Evolutionary conservation across 2,888 invertebrate genomes (phyloP).

Genomic region (Dryomyza anilis): DNA sequence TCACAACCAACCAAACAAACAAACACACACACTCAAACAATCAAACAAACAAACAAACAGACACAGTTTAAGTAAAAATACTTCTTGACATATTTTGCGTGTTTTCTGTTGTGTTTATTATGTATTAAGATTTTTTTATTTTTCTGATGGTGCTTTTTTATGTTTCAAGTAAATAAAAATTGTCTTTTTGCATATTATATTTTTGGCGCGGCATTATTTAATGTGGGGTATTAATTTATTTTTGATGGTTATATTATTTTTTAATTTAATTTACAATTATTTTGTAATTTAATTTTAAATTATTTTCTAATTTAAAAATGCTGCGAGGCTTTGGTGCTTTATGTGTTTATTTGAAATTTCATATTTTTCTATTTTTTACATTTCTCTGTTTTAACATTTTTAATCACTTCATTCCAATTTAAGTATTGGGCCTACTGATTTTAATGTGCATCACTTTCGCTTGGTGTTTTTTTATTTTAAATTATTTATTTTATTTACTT

Average conservation of each 20-base stretch:
- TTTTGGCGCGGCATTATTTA: too few species aligned
- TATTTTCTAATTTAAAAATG: not conserved
- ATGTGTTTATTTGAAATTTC: not conserved
- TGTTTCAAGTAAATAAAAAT: not conserved
- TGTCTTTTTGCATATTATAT: too few species aligned
- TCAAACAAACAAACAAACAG: too few species aligned
- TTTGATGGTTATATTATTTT: too few species aligned
- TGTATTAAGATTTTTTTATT: not conserved
- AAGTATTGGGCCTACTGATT: not conserved
- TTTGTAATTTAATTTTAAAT: not conserved
- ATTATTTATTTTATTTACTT: not conserved
- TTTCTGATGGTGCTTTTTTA: constrained; percentile 6
- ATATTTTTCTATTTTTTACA: not conserved
- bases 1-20: too few species aligned
- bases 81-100: not conserved
- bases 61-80: not conserved
- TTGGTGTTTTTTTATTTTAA: not conserved
- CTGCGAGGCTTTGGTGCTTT: not conserved
- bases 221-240: too few species aligned
- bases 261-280: not conserved
- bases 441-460: not conserved
- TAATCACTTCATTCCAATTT: not conserved
- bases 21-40: too few species aligned
- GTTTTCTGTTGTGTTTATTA: not conserved
- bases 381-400: not conserved